A percentile compares a stretch with the other conserved stretches of the same genome.
phyloP scores from a whole-genome alignment of 2,888 invertebrate genomes.

The Campaea margaritaria region DNA sequence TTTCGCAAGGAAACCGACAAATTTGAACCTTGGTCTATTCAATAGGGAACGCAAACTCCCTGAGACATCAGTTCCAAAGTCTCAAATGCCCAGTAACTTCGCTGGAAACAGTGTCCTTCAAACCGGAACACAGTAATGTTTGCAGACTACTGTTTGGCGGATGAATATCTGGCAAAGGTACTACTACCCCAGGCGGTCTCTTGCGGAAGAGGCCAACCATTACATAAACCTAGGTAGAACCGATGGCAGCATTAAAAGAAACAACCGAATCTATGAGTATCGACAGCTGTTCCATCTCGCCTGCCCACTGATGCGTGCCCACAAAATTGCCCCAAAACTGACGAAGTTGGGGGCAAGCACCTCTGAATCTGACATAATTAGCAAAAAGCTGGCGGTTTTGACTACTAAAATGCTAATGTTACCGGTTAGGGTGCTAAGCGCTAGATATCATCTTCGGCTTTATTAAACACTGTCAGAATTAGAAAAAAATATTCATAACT shows the following conservation, averaged over 20 bases:
- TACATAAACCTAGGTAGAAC: background rate
- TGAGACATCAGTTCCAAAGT: no score
- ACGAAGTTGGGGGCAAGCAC: slow-evolving; percentile 19
- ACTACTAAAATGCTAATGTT: slow-evolving; percentile 31
- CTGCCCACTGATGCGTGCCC: slow-evolving; percentile 15
- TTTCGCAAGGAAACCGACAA: slow-evolving; percentile 34
- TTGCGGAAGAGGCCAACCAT: no score
- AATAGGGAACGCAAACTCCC: no score
- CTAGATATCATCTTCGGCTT: slow-evolving; percentile 10
- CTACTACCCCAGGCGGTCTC: no score
- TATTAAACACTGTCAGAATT: slow-evolving; percentile 11
- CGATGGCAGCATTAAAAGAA: background rate
- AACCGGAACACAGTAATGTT: no score
- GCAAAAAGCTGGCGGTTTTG: slow-evolving; percentile 19
- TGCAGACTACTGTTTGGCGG: no score
- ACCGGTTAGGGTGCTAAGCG: slow-evolving; percentile 21
- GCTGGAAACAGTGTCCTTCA: no score
- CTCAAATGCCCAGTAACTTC: no score
- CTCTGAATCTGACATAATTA: slow-evolving; percentile 19
- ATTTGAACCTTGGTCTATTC: slow-evolving; percentile 1
- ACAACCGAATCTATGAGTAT: background rate
- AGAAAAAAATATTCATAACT: no score
- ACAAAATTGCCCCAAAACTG: slow-evolving; percentile 19
- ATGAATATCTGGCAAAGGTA: no score
- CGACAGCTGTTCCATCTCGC: background rate